phyloP scores from a whole-genome alignment of 30 jellyfish, hydroid and myxozoan species.

The Sanderia malayensis region DNA sequence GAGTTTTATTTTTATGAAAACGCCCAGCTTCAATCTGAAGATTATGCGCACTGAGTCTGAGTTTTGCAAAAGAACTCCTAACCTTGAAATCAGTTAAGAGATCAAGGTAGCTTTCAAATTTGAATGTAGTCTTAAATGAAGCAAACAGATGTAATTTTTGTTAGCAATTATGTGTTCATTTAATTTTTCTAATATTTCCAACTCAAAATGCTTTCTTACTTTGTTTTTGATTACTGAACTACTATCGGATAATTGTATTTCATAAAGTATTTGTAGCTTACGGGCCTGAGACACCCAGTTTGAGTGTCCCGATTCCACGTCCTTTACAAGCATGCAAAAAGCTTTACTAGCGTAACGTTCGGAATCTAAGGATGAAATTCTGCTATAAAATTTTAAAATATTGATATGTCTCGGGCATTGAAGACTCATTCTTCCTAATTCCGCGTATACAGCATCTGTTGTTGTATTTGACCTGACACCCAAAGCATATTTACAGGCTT shows the following conservation, averaged over 20 bases:
- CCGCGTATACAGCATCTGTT: slow-evolving; percentile 39
- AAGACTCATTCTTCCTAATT: slow-evolving; percentile 21
- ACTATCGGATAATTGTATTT: slow-evolving; percentile 25
- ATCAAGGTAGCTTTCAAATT: slow-evolving; percentile 36
- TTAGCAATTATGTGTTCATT: slow-evolving; percentile 21
- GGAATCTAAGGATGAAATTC: too few relatives aligned
- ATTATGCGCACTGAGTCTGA: too few relatives aligned
- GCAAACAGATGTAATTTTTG: slow-evolving; percentile 12
- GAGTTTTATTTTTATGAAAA: slow-evolving; percentile 29
- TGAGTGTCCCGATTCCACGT: too few relatives aligned
- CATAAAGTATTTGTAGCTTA: slow-evolving; percentile 15
- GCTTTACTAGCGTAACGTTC: slow-evolving; percentile 46
- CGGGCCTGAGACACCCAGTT: slow-evolving; percentile 25
- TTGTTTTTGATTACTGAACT: slow-evolving; percentile 17
- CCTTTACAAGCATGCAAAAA: too few relatives aligned
- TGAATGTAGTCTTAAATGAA: slow-evolving; percentile 32
- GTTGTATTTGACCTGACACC: too few relatives aligned
- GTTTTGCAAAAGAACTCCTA: too few relatives aligned
- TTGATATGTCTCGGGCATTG: too few relatives aligned
- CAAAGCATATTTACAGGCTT: too few relatives aligned
- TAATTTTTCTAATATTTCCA: slow-evolving; percentile 13
- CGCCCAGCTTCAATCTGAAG: slow-evolving; percentile 38
- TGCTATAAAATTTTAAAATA: too few relatives aligned
- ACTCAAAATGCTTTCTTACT: slow-evolving; percentile 13
- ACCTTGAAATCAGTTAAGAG: too few relatives aligned